These are phyloP conservation scores for Lophius piscatorius DNA, from an alignment of 2,113 vertebrate species.

Conservation along the genomic window DNA sequence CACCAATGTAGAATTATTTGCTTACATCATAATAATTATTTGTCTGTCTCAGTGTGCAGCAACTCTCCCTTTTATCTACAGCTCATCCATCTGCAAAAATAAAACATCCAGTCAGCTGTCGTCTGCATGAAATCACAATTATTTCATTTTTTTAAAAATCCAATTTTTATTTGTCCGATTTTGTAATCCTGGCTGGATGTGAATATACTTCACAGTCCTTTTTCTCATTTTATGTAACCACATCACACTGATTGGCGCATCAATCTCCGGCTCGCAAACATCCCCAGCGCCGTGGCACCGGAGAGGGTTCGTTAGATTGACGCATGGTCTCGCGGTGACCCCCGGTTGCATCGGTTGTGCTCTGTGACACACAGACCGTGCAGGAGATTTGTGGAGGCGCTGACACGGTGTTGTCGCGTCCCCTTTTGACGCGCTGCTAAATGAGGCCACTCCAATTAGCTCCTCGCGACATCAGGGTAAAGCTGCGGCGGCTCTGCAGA, in stretches of 20 bases:
- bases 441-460: constrained; percentile 82
- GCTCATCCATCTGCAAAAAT: too few species aligned
- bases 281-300: constrained; percentile 15
- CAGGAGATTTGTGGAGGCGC: constrained; percentile 80
- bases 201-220: constrained; percentile 15
- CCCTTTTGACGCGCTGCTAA: constrained; percentile 76
- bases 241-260: constrained; percentile 68
- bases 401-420: constrained; percentile 75
- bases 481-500: constrained; percentile 52
- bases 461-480: constrained; percentile 67
- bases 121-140: too few species aligned
- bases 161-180: neutral
- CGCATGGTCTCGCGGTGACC: constrained; percentile 71
- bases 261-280: constrained; percentile 50
- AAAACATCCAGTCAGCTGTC: too few species aligned
- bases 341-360: constrained; percentile 70
- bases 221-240: constrained; percentile 46
- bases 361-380: constrained; percentile 68
- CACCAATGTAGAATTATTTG: too few species aligned
- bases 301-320: constrained; percentile 76
- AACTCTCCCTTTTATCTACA: too few species aligned
- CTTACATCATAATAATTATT: too few species aligned
- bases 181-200: constrained; percentile 16
- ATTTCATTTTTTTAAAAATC: neutral
- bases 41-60: too few species aligned